Base-by-base conservation (phyloP, 2,797 vertebrate genomes). In the Cossypha caffra region DNA sequence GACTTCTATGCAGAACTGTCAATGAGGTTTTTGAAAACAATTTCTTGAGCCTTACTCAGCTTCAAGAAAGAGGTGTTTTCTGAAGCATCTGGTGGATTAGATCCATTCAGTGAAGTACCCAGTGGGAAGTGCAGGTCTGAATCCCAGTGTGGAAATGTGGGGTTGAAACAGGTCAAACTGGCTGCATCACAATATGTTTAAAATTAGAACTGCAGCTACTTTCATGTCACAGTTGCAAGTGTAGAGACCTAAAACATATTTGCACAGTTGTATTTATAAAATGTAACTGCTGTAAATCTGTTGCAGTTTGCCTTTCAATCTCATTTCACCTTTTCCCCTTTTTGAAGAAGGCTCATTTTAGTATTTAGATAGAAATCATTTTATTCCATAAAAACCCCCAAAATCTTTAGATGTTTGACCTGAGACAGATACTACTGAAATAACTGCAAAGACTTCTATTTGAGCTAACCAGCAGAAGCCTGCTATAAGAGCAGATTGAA, bases 341-440 rank as follows among this genome's bases (percentile, higher is more conserved):
- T 85, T 43, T 61, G 52, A 92, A 93, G 63, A 23, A 38, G n/a
- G 31, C 9, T 88, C 12, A 72, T 81, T 80, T 84, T 47, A 64
- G 24, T 43, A 68, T 57, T 92, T 94, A 76, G 42, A 79, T 64
- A 80, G 14, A 91, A 92, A 71, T 45, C 15, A 20, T 25, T 67
- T 37, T 33, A 86, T 50, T 48, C 35, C 10, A 24, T 54, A 15
- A 82, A 85, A 88, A 12, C 0, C 9, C 25, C 14, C 14, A 17
- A 54, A 86, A 47, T 38, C 50, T 58, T 57, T 45, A 71, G 18
- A 74, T 75, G 10, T 57, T 64, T 83, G 42, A 62, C 37, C 26
- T 52, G 61, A 77, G 66, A 57, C 18, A 84, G 26, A 61, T 35
- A 48, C 8, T 33, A 55, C 11, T 80, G 72, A 42, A 95, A 63